phyloP scores from a whole-genome alignment of 1,140 invertebrate genomes.

The Tetramorium parvispinum region DNA sequence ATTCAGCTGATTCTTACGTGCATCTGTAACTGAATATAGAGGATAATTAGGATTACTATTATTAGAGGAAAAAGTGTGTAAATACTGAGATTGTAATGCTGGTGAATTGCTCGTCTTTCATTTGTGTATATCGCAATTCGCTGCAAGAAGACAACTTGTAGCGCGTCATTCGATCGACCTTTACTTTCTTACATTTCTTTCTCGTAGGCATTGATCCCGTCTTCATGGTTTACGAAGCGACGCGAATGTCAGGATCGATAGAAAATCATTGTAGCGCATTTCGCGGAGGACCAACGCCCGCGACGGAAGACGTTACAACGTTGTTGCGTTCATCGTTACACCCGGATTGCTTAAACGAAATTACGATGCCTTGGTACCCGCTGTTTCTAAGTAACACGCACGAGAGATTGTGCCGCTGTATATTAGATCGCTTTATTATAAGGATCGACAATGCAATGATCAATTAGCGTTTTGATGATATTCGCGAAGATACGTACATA shows the following conservation, averaged over 20 bases:
- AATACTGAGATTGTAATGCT: conserved; percentile 27
- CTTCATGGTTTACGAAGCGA: neutral
- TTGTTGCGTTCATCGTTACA: conserved; percentile 23
- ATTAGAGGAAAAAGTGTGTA: neutral
- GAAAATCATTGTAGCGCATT: neutral
- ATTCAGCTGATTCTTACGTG: conserved; percentile 14
- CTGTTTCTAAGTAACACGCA: conserved; percentile 42
- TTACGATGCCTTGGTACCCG: conserved; percentile 27
- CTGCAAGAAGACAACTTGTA: neutral
- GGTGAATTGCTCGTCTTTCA: neutral
- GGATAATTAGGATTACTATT: conserved; percentile 13
- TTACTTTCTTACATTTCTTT: conserved; percentile 13
- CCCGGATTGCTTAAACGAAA: conserved; percentile 44
- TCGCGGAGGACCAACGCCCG: neutral
- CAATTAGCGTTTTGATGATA: conserved; percentile 18
- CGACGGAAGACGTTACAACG: neutral
- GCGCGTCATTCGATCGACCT: neutral
- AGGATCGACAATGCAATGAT: conserved; percentile 20
- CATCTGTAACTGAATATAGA: neutral
- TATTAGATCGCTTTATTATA: conserved; percentile 35
- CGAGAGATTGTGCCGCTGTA: conserved; percentile 47
- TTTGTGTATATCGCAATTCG: conserved; percentile 8
- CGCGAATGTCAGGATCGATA: neutral
- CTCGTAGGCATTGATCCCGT: neutral
- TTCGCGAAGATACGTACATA: conserved; percentile 12